A percentile compares a stretch with the other conserved stretches of the same genome.
phyloP scores from a whole-genome alignment of 2,888 invertebrate genomes.

The Leptarthrus brevirostris region DNA sequence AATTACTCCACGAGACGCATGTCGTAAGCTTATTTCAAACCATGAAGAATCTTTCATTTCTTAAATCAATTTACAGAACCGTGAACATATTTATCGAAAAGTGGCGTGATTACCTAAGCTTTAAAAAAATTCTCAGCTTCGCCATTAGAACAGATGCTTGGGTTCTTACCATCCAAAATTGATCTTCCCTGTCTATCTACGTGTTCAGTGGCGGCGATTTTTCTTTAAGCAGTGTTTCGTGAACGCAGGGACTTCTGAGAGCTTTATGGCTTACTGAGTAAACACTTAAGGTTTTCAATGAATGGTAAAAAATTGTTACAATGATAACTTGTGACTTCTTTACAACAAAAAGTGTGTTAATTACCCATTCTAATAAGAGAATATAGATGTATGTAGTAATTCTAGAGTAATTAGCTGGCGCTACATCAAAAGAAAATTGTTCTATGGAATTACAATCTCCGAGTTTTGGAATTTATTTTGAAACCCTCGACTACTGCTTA shows the following conservation, averaged over 20 bases:
- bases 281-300: not conserved
- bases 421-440: constrained; percentile 40
- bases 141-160: too few species aligned
- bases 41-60: constrained; percentile 25
- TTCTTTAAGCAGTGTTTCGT: not conserved
- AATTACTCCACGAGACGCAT: constrained; percentile 22
- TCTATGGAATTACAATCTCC: constrained; percentile 27
- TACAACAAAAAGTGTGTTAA: not conserved
- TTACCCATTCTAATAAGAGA: not conserved
- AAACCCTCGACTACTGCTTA: constrained; percentile 33
- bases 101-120: too few species aligned
- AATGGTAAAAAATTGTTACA: constrained; percentile 18
- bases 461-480: constrained; percentile 33
- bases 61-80: constrained; percentile 12
- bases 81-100: too few species aligned
- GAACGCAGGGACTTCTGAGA: constrained; percentile 5
- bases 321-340: not conserved
- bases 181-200: too few species aligned
- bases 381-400: constrained; percentile 12
- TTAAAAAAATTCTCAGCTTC: too few species aligned
- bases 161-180: too few species aligned
- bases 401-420: constrained; percentile 33
- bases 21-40: constrained; percentile 12
- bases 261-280: constrained; percentile 24
- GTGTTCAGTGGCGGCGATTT: too few species aligned